Percentiles rank a stretch among this genome's conserved stretches.
These are phyloP conservation scores for Zaprionus lineosus DNA, from an alignment of 2,888 invertebrate species.

Conservation along the genomic window DNA sequence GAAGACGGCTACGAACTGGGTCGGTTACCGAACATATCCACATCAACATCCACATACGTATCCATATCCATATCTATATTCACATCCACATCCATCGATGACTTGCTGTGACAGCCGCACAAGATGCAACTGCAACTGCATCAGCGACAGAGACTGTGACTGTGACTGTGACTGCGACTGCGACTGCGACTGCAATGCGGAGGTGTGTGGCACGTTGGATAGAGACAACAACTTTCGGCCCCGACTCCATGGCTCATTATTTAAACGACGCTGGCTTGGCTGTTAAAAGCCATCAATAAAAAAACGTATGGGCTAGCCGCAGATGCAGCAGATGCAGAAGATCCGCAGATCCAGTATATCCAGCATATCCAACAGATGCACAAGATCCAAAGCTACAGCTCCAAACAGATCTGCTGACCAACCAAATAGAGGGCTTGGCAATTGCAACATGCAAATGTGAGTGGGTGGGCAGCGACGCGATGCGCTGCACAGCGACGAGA, in stretches of 20 bases:
- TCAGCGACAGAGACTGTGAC: not conserved
- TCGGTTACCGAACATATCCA: constrained; percentile 9
- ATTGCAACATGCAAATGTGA: constrained; percentile 73
- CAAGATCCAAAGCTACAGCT: constrained; percentile 12
- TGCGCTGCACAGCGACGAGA: constrained; percentile 14
- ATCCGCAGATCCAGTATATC: constrained; percentile 4
- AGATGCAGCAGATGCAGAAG: not conserved
- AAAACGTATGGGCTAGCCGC: constrained; percentile 54
- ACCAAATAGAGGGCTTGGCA: constrained; percentile 53
- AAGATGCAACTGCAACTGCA: constrained; percentile 35
- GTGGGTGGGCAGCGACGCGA: constrained; percentile 63
- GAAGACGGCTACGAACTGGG: constrained; percentile 35
- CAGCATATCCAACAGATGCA: constrained; percentile 28
- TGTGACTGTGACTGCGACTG: constrained; percentile 10
- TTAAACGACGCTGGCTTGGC: constrained; percentile 76
- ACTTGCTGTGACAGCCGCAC: constrained; percentile 52
- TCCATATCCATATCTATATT: constrained; percentile 25
- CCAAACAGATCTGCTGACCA: constrained; percentile 44
- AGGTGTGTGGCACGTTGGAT: constrained; percentile 54
- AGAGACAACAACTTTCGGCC: constrained; percentile 46
- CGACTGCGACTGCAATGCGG: constrained; percentile 41
- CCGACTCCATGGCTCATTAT: constrained; percentile 71
- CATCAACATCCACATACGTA: not conserved
- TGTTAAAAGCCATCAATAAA: constrained; percentile 78
- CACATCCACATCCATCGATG: constrained; percentile 42